Percentiles rank a stretch among this genome's conserved stretches.
These are phyloP conservation scores for Gastrophysa polygoni DNA, from an alignment of 2,888 invertebrate species.

Conservation along the genomic window DNA sequence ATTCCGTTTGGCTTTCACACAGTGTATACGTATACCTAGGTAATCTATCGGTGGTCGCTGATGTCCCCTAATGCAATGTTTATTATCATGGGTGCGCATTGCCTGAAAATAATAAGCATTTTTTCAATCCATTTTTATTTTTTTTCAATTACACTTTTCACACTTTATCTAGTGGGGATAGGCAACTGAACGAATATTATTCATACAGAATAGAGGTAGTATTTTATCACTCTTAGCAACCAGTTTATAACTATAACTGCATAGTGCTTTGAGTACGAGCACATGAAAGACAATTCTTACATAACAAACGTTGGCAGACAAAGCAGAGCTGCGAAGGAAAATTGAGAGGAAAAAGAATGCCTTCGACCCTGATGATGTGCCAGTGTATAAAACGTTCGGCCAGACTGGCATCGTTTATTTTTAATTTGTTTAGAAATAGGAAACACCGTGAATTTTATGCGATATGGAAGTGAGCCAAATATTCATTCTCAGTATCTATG, in stretches of 20 bases:
- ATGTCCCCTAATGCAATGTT: too few relatives aligned
- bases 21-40: too few relatives aligned
- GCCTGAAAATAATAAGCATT: too few relatives aligned
- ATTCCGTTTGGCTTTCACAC: too few relatives aligned
- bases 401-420: slow-evolving; percentile 35
- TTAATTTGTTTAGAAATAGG: slow-evolving; percentile 36
- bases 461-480: slow-evolving; percentile 32
- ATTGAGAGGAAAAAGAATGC: slow-evolving; percentile 23
- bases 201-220: too few relatives aligned
- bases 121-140: too few relatives aligned
- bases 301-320: slow-evolving; percentile 20
- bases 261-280: not conserved
- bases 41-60: too few relatives aligned
- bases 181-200: too few relatives aligned
- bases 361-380: slow-evolving; percentile 34
- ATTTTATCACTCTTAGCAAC: too few relatives aligned
- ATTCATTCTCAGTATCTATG: slow-evolving; percentile 20
- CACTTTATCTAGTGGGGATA: too few relatives aligned
- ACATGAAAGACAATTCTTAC: slow-evolving; percentile 5
- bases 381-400: slow-evolving; percentile 21
- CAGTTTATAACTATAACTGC: slow-evolving; percentile 1
- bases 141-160: too few relatives aligned
- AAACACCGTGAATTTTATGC: slow-evolving; percentile 30
- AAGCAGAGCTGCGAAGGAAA: slow-evolving; percentile 10
- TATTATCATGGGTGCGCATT: too few relatives aligned